A percentile compares a stretch with the other conserved stretches of the same genome.
phyloP scores from a whole-genome alignment of 1,140 invertebrate genomes.

The Heliconius nattereri region DNA sequence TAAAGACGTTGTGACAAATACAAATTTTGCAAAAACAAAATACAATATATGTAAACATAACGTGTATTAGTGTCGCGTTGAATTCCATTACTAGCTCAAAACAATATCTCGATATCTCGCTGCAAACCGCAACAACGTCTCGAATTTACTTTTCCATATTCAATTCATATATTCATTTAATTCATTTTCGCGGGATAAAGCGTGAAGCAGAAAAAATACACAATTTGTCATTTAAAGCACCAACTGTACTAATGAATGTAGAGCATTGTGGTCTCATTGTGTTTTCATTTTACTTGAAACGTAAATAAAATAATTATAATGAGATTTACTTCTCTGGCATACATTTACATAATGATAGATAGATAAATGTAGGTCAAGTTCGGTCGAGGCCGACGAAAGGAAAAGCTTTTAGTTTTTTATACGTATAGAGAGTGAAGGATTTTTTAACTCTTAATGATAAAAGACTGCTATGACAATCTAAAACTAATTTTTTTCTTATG shows the following conservation, averaged over 20 bases:
- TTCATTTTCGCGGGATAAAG: background rate
- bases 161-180: no score
- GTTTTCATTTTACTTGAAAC: slow-evolving; percentile 2
- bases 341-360: slow-evolving; percentile 4
- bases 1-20: no score
- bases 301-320: slow-evolving; percentile 2
- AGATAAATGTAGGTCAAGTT: slow-evolving; percentile 8
- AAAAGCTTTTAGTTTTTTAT: background rate
- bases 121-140: no score
- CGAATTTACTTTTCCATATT: no score
- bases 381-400: slow-evolving; percentile 1
- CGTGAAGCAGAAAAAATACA: background rate
- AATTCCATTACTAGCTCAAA: no score
- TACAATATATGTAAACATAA: no score
- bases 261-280: background rate
- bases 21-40: no score
- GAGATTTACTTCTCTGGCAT: background rate
- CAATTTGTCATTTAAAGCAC: background rate
- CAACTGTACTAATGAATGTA: background rate
- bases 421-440: background rate
- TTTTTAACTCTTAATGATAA: background rate
- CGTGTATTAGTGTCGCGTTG: no score
- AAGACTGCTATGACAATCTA: background rate
- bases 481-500: background rate
- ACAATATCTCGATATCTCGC: no score